A percentile compares a stretch with the other conserved stretches of the same genome.
Evolutionary conservation across 2,888 invertebrate genomes (phyloP).

Genomic region (Hecatera dysodea): DNA sequence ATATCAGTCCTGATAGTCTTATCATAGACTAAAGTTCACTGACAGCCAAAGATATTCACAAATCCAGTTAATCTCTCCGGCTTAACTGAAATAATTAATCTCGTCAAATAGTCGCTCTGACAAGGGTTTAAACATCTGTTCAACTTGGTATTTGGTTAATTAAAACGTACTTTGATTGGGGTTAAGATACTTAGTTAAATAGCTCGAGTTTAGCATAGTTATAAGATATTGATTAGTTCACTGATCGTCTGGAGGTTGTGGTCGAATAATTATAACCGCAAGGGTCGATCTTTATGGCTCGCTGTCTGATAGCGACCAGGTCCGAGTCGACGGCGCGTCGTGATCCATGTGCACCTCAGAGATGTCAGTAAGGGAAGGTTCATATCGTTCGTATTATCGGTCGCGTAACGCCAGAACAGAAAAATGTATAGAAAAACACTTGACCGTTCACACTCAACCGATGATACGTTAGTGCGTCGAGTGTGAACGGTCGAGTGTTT

Average conservation of each 20-base stretch:
- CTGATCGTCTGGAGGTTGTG: background rate
- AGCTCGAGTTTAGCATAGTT: constrained; percentile 1
- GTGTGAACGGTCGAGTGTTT: too few relatives aligned
- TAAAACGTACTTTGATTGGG: constrained; percentile 45
- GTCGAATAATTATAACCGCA: too few relatives aligned
- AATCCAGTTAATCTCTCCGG: constrained; percentile 1
- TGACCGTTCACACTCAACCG: too few relatives aligned
- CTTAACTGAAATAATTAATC: constrained; percentile 38
- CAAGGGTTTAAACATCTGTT: constrained; percentile 43
- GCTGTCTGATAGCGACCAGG: too few relatives aligned
- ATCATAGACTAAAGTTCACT: background rate
- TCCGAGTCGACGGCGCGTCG: too few relatives aligned
- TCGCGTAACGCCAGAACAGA: too few relatives aligned
- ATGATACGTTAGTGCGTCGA: too few relatives aligned
- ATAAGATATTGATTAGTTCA: constrained; percentile 20
- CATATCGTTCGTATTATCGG: too few relatives aligned
- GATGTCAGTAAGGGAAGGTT: too few relatives aligned
- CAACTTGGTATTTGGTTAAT: constrained; percentile 53
- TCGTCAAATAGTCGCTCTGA: constrained; percentile 31
- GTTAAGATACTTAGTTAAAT: constrained; percentile 24
- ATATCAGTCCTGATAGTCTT: too few relatives aligned
- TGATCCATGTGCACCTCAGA: too few relatives aligned
- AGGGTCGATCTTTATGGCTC: background rate
- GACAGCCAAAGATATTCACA: constrained; percentile 10
- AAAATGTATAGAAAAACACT: too few relatives aligned